Base-by-base conservation (phyloP, 2,113 vertebrate species). In the Alectura lathami region DNA sequence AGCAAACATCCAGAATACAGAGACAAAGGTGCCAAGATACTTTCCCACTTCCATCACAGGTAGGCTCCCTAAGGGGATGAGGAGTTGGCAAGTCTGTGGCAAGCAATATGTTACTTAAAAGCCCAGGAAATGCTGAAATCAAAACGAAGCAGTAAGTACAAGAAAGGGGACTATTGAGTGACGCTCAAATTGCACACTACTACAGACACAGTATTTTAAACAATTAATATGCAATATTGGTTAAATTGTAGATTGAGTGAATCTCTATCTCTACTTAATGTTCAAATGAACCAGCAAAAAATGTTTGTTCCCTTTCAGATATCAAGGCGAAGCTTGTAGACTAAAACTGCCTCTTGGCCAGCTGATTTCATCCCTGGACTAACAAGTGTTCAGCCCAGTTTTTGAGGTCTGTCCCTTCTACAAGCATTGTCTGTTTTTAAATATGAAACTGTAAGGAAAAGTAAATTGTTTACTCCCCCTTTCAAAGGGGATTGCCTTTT, bases 71-170 rank as follows among this genome's bases (percentile, higher is more conserved):
- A 7, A 15, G 8, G 36, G 29, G 11, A 74, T 64, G 56, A 86
- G 67, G 92, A 81, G 74, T 64, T 63, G 54, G 40, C 24, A 75
- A 81, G 11, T 79, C 68, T 57, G 47, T 23, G 23, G 32, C 45
- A 84, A 92, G 70, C 4, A 2, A 88, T 45, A 53, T 2, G 34
- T n/a, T 34, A 82, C 24, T 90, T 72, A 70, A 88, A 59, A 90
- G 42, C 20, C 30, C 77, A 96, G 54, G 69, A 96, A 91, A 82
- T 43, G 20, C 60, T 75, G 56, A 86, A 91, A 86, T 88, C 43
- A 2, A 90, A 89, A 30, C 24, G 23, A 94, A 82, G 47, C 8
- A 59, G 62, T 24, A n/a, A 88, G 43, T 63, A 62, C 6, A 40
- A 73, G 47, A 86, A 15, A 84, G 20, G 8, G 23, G 27, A 59